A percentile compares a stretch with the other conserved stretches of the same genome.
Conservation (phyloP, 2,113 vertebrate species). For the Prunella fulvescens region DNA sequence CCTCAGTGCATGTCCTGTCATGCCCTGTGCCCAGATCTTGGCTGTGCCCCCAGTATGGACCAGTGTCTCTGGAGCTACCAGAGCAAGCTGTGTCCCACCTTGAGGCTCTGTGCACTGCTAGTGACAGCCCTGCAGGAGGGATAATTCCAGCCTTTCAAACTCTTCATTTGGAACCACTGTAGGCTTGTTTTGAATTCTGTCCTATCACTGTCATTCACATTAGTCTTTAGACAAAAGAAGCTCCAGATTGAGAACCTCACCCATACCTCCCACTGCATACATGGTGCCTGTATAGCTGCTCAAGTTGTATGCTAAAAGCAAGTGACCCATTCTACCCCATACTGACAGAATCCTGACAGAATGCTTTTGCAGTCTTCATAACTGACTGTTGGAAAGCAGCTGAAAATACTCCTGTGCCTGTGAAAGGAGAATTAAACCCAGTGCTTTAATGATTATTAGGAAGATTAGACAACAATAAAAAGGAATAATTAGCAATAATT, state of each 20-base stretch:
- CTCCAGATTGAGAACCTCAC: not conserved
- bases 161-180: not conserved
- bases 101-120: not conserved
- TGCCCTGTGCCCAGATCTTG: not conserved
- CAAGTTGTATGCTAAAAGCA: not conserved
- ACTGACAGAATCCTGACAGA: not conserved
- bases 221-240: not conserved
- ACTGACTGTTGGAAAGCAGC: not conserved
- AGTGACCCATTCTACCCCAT: not conserved
- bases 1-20: not conserved
- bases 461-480: not conserved
- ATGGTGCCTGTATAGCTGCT: not conserved
- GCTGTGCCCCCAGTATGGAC: rapidly evolving
- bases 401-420: not conserved
- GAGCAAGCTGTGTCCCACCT: not conserved
- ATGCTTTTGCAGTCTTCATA: not conserved
- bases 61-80: not conserved
- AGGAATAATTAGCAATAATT: not conserved
- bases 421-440: not conserved
- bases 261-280: not conserved
- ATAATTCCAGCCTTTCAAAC: not conserved
- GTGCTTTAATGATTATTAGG: not conserved
- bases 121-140: not conserved
- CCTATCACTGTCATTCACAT: not conserved
- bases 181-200: not conserved